phyloP scores from a whole-genome alignment of 2,797 vertebrate genomes.

The Melanotaenia maccullochi region DNA sequence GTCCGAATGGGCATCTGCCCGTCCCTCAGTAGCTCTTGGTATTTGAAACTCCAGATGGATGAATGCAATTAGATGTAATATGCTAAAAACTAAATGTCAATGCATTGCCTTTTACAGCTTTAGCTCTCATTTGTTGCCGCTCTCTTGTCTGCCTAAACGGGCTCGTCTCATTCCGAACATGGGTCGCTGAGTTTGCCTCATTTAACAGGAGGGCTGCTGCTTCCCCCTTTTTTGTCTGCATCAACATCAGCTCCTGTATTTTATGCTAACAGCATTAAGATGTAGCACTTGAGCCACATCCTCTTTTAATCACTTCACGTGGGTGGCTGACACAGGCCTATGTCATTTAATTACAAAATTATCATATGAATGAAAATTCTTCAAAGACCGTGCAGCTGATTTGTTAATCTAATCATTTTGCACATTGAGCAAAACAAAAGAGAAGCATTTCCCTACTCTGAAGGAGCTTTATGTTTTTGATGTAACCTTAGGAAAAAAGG shows the following conservation, averaged over 20 bases:
- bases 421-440: slow-evolving; percentile 36
- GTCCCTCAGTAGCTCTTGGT: slow-evolving; percentile 42
- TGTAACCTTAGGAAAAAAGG: slow-evolving; percentile 39
- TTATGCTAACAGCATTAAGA: slow-evolving; percentile 37
- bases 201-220: slow-evolving; percentile 54
- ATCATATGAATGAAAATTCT: neutral
- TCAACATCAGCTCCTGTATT: slow-evolving; percentile 37
- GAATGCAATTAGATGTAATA: slow-evolving; percentile 68
- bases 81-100: slow-evolving; percentile 67
- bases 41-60: slow-evolving; percentile 70
- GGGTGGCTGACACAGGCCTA: slow-evolving; percentile 5
- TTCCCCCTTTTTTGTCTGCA: slow-evolving; percentile 26
- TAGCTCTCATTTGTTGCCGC: slow-evolving; percentile 55
- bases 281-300: slow-evolving; percentile 6
- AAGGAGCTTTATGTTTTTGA: slow-evolving; percentile 43
- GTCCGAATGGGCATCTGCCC: slow-evolving; percentile 54
- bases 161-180: slow-evolving; percentile 54
- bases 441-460: slow-evolving; percentile 26
- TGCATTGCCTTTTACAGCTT: slow-evolving; percentile 48
- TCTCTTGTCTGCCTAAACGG: slow-evolving; percentile 58
- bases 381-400: slow-evolving; percentile 17
- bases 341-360: slow-evolving; percentile 28
- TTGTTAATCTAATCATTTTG: slow-evolving; percentile 29
- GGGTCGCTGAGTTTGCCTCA: slow-evolving; percentile 70
- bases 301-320: slow-evolving; percentile 14